These are phyloP conservation scores for Cheumatopsyche charites DNA, from an alignment of 1,140 invertebrate genomes.

Conservation along the genomic window DNA sequence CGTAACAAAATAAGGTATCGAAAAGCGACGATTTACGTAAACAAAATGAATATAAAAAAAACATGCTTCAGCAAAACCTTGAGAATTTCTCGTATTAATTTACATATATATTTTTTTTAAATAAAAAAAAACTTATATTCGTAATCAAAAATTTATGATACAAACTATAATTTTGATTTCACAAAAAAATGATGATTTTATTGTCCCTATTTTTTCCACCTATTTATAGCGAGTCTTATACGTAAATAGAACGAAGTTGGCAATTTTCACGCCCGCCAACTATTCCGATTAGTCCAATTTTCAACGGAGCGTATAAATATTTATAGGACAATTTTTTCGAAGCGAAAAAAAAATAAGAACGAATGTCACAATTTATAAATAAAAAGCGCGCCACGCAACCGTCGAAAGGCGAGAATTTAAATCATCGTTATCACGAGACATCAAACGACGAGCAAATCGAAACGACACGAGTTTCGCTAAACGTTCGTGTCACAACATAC, in stretches of 20 bases:
- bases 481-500: too few species aligned
- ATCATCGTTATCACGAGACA: too few species aligned
- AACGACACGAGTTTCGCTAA: too few species aligned
- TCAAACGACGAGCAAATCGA: too few species aligned
- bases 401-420: too few species aligned
- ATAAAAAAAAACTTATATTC: too few species aligned
- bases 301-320: slow-evolving; percentile 15
- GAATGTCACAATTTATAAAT: neutral
- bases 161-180: too few species aligned
- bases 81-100: neutral
- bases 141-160: too few species aligned
- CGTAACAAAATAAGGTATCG: neutral
- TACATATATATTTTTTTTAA: neutral
- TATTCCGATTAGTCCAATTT: slow-evolving; percentile 20
- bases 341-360: neutral
- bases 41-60: neutral
- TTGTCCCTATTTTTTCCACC: neutral
- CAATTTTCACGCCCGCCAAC: slow-evolving; percentile 12
- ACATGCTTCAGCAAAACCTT: neutral
- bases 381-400: neutral
- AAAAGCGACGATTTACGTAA: neutral
- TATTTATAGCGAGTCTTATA: slow-evolving; percentile 6
- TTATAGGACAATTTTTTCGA: neutral
- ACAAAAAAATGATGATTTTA: neutral
- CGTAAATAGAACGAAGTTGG: slow-evolving; percentile 14